These are phyloP conservation scores for Spilarctia lutea DNA, from an alignment of 2,888 invertebrate genomes.

Conservation along the genomic window DNA sequence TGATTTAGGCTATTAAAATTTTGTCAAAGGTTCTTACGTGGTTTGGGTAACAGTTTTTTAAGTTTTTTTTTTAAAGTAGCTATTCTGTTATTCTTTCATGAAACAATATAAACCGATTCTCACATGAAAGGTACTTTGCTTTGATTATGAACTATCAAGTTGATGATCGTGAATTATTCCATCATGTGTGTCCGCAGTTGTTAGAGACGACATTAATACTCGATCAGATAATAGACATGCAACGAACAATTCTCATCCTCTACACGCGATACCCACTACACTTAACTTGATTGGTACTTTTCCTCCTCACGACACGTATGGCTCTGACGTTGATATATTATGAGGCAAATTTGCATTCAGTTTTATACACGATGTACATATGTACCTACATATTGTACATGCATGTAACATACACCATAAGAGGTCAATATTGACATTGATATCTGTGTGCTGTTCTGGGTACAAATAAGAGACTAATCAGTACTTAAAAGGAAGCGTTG, in stretches of 20 bases:
- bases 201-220: slow-evolving; percentile 21
- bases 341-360: not conserved
- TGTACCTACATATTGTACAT: too few species aligned
- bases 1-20: too few species aligned
- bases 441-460: too few species aligned
- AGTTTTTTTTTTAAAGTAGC: not conserved
- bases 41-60: too few species aligned
- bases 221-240: slow-evolving; percentile 30
- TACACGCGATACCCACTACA: slow-evolving; percentile 32
- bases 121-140: not conserved
- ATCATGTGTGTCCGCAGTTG: slow-evolving; percentile 20
- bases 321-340: not conserved
- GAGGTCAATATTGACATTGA: too few species aligned
- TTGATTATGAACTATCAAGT: not conserved
- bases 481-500: too few species aligned
- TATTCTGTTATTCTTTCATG: not conserved
- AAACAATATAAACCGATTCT: not conserved
- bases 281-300: slow-evolving; percentile 1
- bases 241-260: slow-evolving; percentile 25
- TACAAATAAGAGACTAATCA: too few species aligned
- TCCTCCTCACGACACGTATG: not conserved
- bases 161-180: slow-evolving; percentile 21
- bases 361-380: too few species aligned
- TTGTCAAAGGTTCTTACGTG: too few species aligned
- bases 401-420: too few species aligned